A percentile compares a stretch with the other conserved stretches of the same genome.
These are phyloP conservation scores for Sminthurides aquaticus DNA, from an alignment of 2,888 invertebrate species.

Conservation along the genomic window DNA sequence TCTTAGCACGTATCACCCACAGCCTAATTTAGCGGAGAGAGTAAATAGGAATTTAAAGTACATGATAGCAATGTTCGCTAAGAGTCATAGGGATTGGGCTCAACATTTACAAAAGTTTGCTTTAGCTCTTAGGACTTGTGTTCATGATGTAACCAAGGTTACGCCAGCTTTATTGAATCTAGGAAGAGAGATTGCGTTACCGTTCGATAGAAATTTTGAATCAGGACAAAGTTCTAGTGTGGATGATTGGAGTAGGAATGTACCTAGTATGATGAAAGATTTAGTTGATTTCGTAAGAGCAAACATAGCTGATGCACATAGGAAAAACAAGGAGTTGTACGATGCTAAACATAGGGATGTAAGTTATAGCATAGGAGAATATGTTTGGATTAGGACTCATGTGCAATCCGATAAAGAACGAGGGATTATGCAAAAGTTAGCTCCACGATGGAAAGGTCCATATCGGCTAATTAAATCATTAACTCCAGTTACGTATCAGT, in stretches of 20 bases:
- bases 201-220: slow-evolving; percentile 5
- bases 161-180: slow-evolving; percentile 8
- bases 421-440: slow-evolving; percentile 1
- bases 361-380: neutral
- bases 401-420: neutral
- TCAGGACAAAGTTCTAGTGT: neutral
- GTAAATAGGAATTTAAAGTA: neutral
- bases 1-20: neutral
- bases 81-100: neutral
- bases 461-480: neutral
- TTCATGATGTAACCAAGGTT: neutral
- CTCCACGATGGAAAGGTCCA: neutral
- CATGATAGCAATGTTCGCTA: neutral
- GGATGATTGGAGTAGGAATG: neutral
- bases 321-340: neutral
- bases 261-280: neutral
- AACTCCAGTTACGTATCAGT: slow-evolving; percentile 2
- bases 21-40: slow-evolving; percentile 2
- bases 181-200: slow-evolving; percentile 7
- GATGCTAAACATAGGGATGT: neutral
- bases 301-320: neutral
- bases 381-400: neutral
- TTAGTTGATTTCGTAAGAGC: neutral
- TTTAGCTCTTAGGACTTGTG: neutral
- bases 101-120: neutral